Evolutionary conservation across 2,888 invertebrate genomes (phyloP), one percentile per base, ranked within the genome.

Genomic region (Xiphydria camelus): DNA sequence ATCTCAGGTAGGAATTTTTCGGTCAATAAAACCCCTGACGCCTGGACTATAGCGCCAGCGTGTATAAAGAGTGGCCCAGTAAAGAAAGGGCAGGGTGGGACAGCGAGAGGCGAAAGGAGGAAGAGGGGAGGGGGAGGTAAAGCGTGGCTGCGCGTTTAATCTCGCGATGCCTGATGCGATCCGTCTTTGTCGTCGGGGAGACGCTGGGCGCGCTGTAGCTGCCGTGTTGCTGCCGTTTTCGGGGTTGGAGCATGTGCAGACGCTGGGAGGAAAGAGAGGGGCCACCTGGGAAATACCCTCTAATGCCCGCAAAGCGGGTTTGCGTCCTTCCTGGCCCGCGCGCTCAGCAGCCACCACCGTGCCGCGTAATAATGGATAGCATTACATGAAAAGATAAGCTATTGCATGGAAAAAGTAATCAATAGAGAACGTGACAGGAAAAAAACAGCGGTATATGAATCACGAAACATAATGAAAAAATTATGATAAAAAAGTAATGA

Each of bases 261-360:
- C n/a, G n/a, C n/a, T n/a, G n/a, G n/a, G n/a, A n/a, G n/a, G n/a
- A n/a, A n/a, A n/a, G n/a, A n/a, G n/a, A n/a, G n/a, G 41, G 51
- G 62, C 64, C 66, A 63, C 66, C 59, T 60, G 66, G 66, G 66
- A 66, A 66, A 66, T 66, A 66, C 57, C 51, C 48, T 48, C 62
- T 66, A 66, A 66, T 66, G 61, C 61, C 49, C 59, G 59, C 59
- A 60, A 63, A 66, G 53, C 66, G 61, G 54, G 47, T 46, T 52
- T 41, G 40, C 49, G 4, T 26, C 47, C 43, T 33, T 31, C 31
- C 47, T 45, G 36, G 18, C 26, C 34, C 29, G 33, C 46, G n/a
- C n/a, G n/a, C n/a, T n/a, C n/a, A n/a, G n/a, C n/a, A n/a, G n/a
- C n/a, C n/a, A n/a, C n/a, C n/a, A n/a, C n/a, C n/a, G n/a, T n/a